phyloP scores from a whole-genome alignment of 2,113 vertebrate genomes.

The Apteryx mantelli region DNA sequence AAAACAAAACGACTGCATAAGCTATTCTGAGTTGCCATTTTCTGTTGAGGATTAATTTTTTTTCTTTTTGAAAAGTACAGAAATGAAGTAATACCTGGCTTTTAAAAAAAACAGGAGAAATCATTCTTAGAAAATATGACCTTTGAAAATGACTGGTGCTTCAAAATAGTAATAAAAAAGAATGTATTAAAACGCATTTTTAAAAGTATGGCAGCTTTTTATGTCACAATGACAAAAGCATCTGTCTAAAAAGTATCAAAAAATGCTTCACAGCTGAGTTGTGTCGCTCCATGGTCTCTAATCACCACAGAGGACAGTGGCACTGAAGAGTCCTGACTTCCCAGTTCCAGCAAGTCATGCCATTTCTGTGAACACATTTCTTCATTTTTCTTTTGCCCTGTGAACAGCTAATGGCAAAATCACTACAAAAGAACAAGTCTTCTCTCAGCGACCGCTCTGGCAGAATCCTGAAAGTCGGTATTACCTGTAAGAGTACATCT shows the following conservation, averaged over 20 bases:
- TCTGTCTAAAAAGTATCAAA: neutral
- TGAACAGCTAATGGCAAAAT: neutral
- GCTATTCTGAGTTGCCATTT: slow-evolving; percentile 24
- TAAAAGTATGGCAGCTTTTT: slow-evolving; percentile 40
- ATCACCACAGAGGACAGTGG: fast-evolving
- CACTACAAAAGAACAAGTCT: neutral
- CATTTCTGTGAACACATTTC: neutral
- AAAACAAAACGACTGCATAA: slow-evolving; percentile 27
- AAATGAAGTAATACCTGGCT: slow-evolving; percentile 13
- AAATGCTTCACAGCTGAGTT: neutral
- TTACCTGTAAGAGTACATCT: neutral
- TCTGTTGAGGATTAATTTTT: neutral
- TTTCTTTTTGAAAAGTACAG: slow-evolving; percentile 15
- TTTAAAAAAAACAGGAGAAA: neutral
- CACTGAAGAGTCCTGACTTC: neutral
- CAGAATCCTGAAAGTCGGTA: neutral
- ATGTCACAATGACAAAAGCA: slow-evolving; percentile 14
- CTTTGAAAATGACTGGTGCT: slow-evolving; percentile 22
- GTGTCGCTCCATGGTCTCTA: neutral
- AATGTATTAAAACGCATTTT: neutral
- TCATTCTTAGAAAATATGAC: neutral
- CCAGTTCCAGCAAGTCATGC: neutral
- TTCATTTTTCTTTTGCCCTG: neutral
- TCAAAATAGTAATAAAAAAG: neutral
- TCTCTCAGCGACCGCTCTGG: neutral